Evolutionary conservation across 2,888 invertebrate species (phyloP), one percentile per base, ranked within the genome.

Genomic region (Caenorhabditis sp.): DNA sequence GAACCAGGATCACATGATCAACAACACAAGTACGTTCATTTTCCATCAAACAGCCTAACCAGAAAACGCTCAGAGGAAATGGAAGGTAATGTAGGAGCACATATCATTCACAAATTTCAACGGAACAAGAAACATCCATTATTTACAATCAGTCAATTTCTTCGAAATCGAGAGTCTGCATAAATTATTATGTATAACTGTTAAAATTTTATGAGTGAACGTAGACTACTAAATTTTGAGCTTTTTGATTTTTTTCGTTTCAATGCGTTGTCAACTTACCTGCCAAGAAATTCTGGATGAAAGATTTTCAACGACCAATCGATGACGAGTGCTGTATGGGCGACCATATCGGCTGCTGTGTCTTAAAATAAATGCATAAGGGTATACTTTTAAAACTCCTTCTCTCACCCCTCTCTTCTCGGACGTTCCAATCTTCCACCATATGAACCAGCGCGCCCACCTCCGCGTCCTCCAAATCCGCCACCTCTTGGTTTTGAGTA

Each of bases 241-340:
- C 19, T 21, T 23, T 51, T 23, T 26, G 27, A 17, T 14, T 55
- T 26, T 53, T 53, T 53, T 12, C 5, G 23, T 19, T 23, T 53
- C 21, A 53, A 6, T 23, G 5, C 21, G 4, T 57, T 8, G 4
- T 24, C 31, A 12, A 69, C 79, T 58, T 60, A 97, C 97, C 95
- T 97, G 97, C 97, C 97, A 99, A 91, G 96, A 97, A 88, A 97
- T 95, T 87, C 97, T 93, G 88, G 95, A 95, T 80, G 96, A 97
- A 80, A 99, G 91, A 91, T 99, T 99, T 90, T 97, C 96, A 84
- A 99, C 96, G 89, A 95, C 93, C 79, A 97, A 92, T 83, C 97
- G 93, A 89, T 96, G 94, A 90, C 97, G 96, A 85, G 97, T 97
- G 87, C 97, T 92, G 83, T 95, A 94, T 66, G 97, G 97, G 84